Conservation (phyloP, 1,140 invertebrate genomes). For the Pseudomyrmex pallidus region DNA sequence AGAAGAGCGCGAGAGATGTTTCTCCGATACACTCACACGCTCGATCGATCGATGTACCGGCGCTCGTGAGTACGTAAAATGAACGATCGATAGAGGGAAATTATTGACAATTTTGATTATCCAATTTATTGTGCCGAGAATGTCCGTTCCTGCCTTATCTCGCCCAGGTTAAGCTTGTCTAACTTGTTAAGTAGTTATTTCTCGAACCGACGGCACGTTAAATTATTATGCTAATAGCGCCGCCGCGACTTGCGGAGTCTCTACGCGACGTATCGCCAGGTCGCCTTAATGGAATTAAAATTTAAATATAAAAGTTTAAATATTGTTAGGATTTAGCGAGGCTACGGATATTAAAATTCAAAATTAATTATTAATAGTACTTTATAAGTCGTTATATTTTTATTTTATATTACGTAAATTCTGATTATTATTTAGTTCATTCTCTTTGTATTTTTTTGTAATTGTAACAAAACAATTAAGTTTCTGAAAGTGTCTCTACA, state of each 20-base stretch:
- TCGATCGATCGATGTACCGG: not conserved
- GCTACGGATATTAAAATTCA: slow-evolving; percentile 6
- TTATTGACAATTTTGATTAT: slow-evolving; percentile 49
- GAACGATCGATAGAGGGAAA: not conserved
- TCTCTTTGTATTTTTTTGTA: too few species aligned
- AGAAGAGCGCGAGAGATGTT: not conserved
- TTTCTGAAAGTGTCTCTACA: too few species aligned
- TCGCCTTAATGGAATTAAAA: slow-evolving; percentile 47
- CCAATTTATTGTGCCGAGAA: slow-evolving; percentile 51
- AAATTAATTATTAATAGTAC: not conserved
- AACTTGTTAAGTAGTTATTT: slow-evolving; percentile 61
- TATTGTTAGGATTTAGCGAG: slow-evolving; percentile 15
- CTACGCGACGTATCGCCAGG: slow-evolving; percentile 46
- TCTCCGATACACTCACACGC: not conserved
- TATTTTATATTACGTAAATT: too few species aligned
- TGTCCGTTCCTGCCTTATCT: slow-evolving; percentile 54
- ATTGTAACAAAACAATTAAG: too few species aligned
- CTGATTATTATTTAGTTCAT: too few species aligned
- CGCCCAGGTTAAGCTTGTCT: slow-evolving; percentile 54
- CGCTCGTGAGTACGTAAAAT: not conserved
- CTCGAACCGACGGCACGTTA: slow-evolving; percentile 60
- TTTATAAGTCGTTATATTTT: not conserved
- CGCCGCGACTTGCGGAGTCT: slow-evolving; percentile 20
- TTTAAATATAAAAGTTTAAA: slow-evolving; percentile 45
- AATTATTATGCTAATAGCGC: slow-evolving; percentile 60